Base-by-base conservation (phyloP, 53 echinoderm and acorn worm genomes). In the Echinometra lucunter region DNA sequence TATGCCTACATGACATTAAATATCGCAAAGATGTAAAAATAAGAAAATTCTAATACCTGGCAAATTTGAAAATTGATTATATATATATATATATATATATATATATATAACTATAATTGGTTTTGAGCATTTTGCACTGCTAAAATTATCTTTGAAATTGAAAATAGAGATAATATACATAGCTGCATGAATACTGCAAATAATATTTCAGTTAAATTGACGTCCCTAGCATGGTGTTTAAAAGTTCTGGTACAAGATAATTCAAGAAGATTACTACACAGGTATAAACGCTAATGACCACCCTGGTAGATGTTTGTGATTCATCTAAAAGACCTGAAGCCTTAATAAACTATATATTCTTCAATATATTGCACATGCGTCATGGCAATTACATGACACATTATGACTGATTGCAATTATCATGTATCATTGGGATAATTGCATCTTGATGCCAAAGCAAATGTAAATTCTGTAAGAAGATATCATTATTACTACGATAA, bases 331-430 rank as follows among this genome's bases (percentile, higher is more conserved):
- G 72, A 13, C 16, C 72, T 32, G 42, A 78, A 78, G 42, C 78
- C 78, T 40, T 38, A 78, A 40, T 35, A 40, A 17, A 42, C 17
- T 17, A 18, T 37, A 72, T 30, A 78, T 40, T 37, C 40, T 40
- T 4, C 37, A 78, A 37, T 78, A 78, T 78, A 78, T 78, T 69
- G 38, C 42, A 78, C 78, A 78, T 38, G 78, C 78, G 23, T 78
- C 78, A 78, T 78, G 6, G 23, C 78, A 78, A 78, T 78, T 78
- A 78, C 40, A 42, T 42, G 38, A 42, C 5, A 78, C 19, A 78
- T 40, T 78, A 78, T 42, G 21, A 6, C 19, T 19, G 16, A 42
- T 40, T 42, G 19, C 40, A 78, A 1, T 78, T 21, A 38, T 42
- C 7, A 18, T 40, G 38, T 78, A 78, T 40, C 7, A 78, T 78